Base-by-base conservation (phyloP, 2,888 invertebrate genomes). In the Melanchra persicariae region DNA sequence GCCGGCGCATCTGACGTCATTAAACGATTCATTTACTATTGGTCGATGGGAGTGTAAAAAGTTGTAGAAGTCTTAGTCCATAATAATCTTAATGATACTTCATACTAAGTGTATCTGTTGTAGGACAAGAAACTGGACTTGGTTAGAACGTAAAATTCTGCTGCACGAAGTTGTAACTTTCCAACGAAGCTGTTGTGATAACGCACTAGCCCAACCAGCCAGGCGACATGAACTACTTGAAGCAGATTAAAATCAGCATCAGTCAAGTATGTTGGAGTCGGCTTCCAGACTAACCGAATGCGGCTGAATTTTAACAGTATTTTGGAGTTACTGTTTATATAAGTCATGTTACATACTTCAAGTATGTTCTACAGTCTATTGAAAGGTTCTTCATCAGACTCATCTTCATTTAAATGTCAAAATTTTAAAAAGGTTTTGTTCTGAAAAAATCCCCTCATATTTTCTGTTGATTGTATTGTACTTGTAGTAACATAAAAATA, bases 1-100 rank as follows among this genome's bases (percentile, higher is more conserved):
- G 83, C 80, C 76, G 64, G 65, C 81, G 84, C 84, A 64, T n/a
- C 34, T 80, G 70, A 70, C 76, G 81, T 80, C 70, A 70, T 67
- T 43, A 26, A 49, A 60, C 61, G 66, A 79, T 59, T 69, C 57
- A 54, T 69, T 64, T 74, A 51, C 65, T 57, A 66, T 82, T 60
- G 43, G 51, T 47, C 26, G 40, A 26, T 58, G 24, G 15, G 22
- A 22, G 19, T 34, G 40, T 17, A 43, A 52, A 71, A 63, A 49
- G 2, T 3, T 24, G 1, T 43, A 77, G 63, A 64, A 60, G 60
- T 40, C 9, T 30, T 45, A 52, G 43, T 75, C 6, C 6, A 26
- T 45, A 26, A 26, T 51, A n/a, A 45, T 70, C 6, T 57, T 37
- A 37, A 54, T 8, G 8, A n/a, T 24, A 19, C 12, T 52, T 47